These are phyloP conservation scores for Epizoanthus ramosus DNA, from an alignment of 92 coral and sea anemone genomes.

Conservation along the genomic window DNA sequence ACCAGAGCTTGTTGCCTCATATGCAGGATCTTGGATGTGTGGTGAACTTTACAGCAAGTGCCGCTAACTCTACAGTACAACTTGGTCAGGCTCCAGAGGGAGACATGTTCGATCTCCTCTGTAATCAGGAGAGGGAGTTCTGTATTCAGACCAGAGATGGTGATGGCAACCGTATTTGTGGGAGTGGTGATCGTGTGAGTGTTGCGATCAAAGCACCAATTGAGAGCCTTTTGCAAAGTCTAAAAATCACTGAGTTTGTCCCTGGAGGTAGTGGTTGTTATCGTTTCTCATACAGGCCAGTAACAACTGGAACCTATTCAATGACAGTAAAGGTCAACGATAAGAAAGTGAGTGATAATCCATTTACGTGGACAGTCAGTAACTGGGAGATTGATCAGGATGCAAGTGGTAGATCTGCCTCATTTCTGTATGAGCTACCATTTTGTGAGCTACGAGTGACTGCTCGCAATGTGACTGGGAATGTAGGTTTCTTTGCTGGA, in stretches of 20 bases:
- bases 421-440: background rate
- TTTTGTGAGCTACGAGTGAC: background rate
- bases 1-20: background rate
- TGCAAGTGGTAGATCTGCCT: no score
- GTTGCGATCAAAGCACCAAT: conserved; percentile 9
- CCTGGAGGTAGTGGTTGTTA: conserved; percentile 20
- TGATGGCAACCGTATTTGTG: background rate
- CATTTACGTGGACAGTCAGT: conserved; percentile 14
- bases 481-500: background rate
- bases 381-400: background rate
- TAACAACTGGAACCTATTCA: conserved; percentile 5
- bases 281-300: conserved; percentile 13
- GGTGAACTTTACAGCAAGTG: background rate
- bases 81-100: conserved; percentile 26
- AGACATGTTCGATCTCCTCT: conserved; percentile 29
- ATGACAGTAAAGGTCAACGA: conserved; percentile 12
- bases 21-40: conserved; percentile 9
- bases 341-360: background rate
- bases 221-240: background rate
- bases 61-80: conserved; percentile 19
- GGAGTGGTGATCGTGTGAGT: background rate
- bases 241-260: background rate
- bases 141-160: conserved; percentile 4
- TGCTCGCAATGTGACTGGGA: background rate
- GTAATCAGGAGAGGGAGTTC: conserved; percentile 22